A percentile compares a stretch with the other conserved stretches of the same genome.
These are phyloP conservation scores for Alsophila aescularia DNA, from an alignment of 2,888 invertebrate species.

Conservation along the genomic window DNA sequence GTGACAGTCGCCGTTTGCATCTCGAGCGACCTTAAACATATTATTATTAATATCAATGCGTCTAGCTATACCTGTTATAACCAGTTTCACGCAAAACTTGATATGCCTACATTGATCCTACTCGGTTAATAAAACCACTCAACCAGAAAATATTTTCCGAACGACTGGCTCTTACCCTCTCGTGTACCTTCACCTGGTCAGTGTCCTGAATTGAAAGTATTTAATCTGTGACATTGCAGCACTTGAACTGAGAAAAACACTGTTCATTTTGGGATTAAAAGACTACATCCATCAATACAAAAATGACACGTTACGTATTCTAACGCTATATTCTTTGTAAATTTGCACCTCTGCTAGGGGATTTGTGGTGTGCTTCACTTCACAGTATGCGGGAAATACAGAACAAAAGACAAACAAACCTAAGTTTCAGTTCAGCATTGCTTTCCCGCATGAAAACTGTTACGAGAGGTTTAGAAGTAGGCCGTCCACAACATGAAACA, in stretches of 20 bases:
- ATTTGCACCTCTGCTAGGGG: background rate
- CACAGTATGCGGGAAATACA: background rate
- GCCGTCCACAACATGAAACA: background rate
- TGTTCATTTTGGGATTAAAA: too few species aligned
- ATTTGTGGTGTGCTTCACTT: background rate
- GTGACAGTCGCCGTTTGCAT: too few species aligned
- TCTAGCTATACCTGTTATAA: too few species aligned
- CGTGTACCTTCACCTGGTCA: conserved; percentile 5
- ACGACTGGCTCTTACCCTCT: conserved; percentile 12
- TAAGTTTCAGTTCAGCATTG: background rate
- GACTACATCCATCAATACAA: too few species aligned
- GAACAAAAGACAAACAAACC: background rate
- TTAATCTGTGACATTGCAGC: too few species aligned
- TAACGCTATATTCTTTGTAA: too few species aligned
- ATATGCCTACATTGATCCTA: background rate
- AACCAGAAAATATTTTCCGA: conserved; percentile 26
- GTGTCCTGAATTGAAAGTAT: background rate
- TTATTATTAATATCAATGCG: too few species aligned
- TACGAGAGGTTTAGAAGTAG: background rate
- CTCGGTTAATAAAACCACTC: conserved; percentile 7
- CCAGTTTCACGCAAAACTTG: background rate
- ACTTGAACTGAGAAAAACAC: too few species aligned
- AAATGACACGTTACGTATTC: too few species aligned
- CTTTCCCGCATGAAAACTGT: background rate
- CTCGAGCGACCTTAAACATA: too few species aligned